Percentiles rank a stretch among this genome's conserved stretches.
phyloP scores from a whole-genome alignment of 2,888 invertebrate genomes.

The Pelosia muscerda region DNA sequence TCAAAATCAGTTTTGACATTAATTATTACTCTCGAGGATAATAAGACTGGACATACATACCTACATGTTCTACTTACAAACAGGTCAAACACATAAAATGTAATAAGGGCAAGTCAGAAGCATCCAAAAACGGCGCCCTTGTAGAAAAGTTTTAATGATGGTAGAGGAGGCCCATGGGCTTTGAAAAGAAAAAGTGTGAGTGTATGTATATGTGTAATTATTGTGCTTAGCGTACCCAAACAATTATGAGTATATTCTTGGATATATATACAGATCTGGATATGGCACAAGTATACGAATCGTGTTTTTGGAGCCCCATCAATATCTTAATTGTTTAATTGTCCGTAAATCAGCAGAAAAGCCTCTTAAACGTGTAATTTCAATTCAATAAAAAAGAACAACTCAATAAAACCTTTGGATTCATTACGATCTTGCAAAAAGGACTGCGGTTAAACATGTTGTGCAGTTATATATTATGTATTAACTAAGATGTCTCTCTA shows the following conservation, averaged over 20 bases:
- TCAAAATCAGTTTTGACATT: neutral
- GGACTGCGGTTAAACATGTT: too few relatives aligned
- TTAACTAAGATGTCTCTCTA: too few relatives aligned
- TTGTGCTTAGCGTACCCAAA: neutral
- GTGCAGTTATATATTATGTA: too few relatives aligned
- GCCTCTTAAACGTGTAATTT: too few relatives aligned
- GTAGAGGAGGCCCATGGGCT: neutral
- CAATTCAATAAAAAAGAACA: too few relatives aligned
- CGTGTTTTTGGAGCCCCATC: too few relatives aligned
- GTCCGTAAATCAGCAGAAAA: too few relatives aligned
- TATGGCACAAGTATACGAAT: too few relatives aligned
- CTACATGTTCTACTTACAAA: neutral
- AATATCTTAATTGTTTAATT: too few relatives aligned
- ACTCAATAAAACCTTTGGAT: too few relatives aligned
- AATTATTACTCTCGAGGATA: neutral
- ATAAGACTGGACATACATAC: neutral
- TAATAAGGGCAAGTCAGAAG: neutral
- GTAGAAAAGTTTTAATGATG: slow-evolving; percentile 2
- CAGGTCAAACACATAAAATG: slow-evolving; percentile 4
- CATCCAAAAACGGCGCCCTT: neutral
- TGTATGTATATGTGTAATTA: neutral
- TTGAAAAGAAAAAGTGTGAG: slow-evolving; percentile 1
- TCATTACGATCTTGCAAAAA: too few relatives aligned
- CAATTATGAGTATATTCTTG: neutral
- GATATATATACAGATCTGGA: too few relatives aligned